Evolutionary conservation across 2,113 vertebrate species (phyloP), one percentile per base, ranked within the genome.

Genomic region (Spermophilus dauricus): DNA sequence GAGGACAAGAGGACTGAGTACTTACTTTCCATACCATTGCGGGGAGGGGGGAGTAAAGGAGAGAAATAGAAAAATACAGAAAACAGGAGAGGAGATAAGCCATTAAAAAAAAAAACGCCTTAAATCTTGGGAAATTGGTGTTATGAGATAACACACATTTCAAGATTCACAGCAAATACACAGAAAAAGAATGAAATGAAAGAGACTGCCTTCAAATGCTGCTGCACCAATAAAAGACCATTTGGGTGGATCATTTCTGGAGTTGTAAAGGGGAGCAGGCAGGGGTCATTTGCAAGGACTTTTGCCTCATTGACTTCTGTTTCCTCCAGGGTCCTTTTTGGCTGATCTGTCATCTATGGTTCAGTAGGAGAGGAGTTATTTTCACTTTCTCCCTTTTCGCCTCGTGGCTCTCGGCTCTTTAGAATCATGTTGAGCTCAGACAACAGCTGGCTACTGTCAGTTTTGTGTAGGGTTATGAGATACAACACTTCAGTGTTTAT

Each of bases 381-480:
- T 97, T 92, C 95, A 51, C 93, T 96, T 95, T 97, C 92, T 97
- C 94, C 48, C 77, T 97, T 96, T 97, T 91, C 10, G 87, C 94
- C 96, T 97, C 34, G 0, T 93, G 88, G 93, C 94, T 98, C 89
- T 93, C 84, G 80, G 94, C 91, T 97, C 72, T 95, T 93, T 82
- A 96, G 90, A 81, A 94, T 39, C 86, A 76, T 67, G 85, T 96
- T 97, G 95, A 96, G 90, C 81, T 97, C 96, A 94, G 95, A 97
- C 97, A 97, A 98, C 97, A 98, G 97, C 98, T 98, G 97, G 97
- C 97, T 92, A 95, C 97, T 94, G 95, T 98, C 97, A 97, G 80
- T 89, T 96, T 95, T 97, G 92, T 82, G 94, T 90, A 86, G n/a
- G 96, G 93, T 96, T 97, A 95, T 92, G 97, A 97, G 95, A 97